A percentile compares a stretch with the other conserved stretches of the same genome.
These are phyloP conservation scores for Melanargia galathea DNA, from an alignment of 2,888 invertebrate species.

Conservation along the genomic window DNA sequence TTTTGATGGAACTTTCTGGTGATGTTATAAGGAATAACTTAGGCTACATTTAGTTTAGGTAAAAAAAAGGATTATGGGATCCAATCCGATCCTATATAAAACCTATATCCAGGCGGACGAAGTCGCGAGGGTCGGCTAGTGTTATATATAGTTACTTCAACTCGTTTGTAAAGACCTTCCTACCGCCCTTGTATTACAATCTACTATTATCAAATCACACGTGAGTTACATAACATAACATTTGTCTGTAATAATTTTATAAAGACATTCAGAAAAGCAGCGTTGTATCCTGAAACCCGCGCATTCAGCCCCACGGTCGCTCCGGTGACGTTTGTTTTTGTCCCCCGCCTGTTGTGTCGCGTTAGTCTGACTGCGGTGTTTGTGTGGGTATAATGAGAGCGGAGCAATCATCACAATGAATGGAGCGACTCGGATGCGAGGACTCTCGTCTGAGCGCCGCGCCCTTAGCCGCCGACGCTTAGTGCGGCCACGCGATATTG, in stretches of 20 bases:
- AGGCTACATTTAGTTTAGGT: too few relatives aligned
- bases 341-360: conserved; percentile 39
- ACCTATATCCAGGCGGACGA: too few relatives aligned
- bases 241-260: not conserved
- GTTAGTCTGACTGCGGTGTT: conserved; percentile 38
- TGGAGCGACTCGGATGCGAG: conserved; percentile 56
- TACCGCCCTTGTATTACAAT: too few relatives aligned
- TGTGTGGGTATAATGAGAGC: conserved; percentile 65
- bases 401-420: conserved; percentile 79
- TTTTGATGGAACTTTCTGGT: too few relatives aligned
- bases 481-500: conserved; percentile 38
- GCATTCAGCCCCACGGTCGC: conserved; percentile 26
- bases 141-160: too few relatives aligned
- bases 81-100: too few relatives aligned
- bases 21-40: too few relatives aligned
- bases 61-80: too few relatives aligned
- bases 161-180: too few relatives aligned
- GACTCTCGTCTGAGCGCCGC: conserved; percentile 62
- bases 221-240: too few relatives aligned
- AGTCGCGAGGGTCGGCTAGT: too few relatives aligned
- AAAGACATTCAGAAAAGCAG: conserved; percentile 4
- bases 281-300: conserved; percentile 14
- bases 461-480: conserved; percentile 46
- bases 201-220: not conserved
- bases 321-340: conserved; percentile 40